Conservation (phyloP, 1,140 invertebrate genomes). For the Uloborus diversus region DNA sequence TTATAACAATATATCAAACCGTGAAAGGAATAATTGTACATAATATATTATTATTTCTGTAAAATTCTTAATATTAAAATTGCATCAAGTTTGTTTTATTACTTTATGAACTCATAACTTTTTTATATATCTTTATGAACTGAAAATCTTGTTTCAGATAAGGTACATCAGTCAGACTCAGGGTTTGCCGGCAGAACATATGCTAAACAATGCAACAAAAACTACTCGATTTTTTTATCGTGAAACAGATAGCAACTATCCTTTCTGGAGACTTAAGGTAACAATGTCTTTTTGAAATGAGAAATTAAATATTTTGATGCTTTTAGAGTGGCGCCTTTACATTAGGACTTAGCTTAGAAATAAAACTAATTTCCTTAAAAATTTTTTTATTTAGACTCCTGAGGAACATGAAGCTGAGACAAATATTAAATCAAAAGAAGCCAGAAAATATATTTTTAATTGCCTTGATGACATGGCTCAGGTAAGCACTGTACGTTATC, state of each 20-base stretch:
- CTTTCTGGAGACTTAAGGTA: slow-evolving; percentile 94
- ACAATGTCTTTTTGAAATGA: not conserved
- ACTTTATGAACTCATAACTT: too few relatives aligned
- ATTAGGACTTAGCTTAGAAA: not conserved
- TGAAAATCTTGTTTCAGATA: slow-evolving; percentile 70
- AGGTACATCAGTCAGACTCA: slow-evolving; percentile 91
- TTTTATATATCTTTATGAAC: not conserved
- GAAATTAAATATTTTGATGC: not conserved
- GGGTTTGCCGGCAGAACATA: slow-evolving; percentile 95
- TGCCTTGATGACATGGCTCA: slow-evolving; percentile 98
- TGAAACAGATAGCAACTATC: slow-evolving; percentile 95
- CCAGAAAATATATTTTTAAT: slow-evolving; percentile 99
- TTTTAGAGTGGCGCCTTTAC: not conserved
- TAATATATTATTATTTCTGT: too few relatives aligned
- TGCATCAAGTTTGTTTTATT: too few relatives aligned
- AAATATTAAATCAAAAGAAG: slow-evolving; percentile 98
- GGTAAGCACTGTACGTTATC: slow-evolving; percentile 60
- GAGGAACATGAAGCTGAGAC: slow-evolving; percentile 99
- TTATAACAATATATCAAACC: too few relatives aligned
- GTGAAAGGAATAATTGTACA: too few relatives aligned
- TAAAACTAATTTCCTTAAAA: too few relatives aligned
- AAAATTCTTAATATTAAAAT: too few relatives aligned
- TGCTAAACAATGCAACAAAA: slow-evolving; percentile 99
- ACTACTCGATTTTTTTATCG: slow-evolving; percentile 98
- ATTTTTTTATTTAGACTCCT: slow-evolving; percentile 74